A percentile compares a stretch with the other conserved stretches of the same genome.
Evolutionary conservation across 2,888 invertebrate genomes (phyloP).

Genomic region (Drosophila macrospina): DNA sequence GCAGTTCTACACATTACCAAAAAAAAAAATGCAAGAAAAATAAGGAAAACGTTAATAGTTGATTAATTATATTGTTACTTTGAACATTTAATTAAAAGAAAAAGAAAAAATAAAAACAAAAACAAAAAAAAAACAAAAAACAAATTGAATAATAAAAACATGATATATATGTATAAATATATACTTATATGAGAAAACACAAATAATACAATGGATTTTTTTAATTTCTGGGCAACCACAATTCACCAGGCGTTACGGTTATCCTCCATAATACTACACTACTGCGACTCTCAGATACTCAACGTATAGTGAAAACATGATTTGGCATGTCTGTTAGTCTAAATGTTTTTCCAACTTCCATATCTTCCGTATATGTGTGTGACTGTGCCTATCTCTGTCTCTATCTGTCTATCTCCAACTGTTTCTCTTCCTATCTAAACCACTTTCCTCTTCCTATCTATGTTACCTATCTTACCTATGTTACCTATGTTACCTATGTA

Average conservation of each 20-base stretch:
- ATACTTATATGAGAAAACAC: slow-evolving; percentile 76
- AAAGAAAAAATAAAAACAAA: slow-evolving; percentile 38
- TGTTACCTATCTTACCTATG: slow-evolving; percentile 8
- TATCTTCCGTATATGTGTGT: slow-evolving; percentile 58
- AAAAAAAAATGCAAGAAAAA: slow-evolving; percentile 52
- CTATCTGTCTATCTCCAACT: slow-evolving; percentile 39
- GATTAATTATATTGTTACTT: slow-evolving; percentile 84
- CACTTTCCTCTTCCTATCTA: slow-evolving; percentile 30
- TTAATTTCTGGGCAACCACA: slow-evolving; percentile 57
- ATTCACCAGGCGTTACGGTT: slow-evolving; percentile 28
- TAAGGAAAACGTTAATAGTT: slow-evolving; percentile 79
- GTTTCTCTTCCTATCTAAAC: slow-evolving; percentile 25
- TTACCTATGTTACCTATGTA: neutral
- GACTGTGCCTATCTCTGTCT: slow-evolving; percentile 47
- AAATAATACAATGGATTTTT: slow-evolving; percentile 71
- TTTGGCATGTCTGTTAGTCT: slow-evolving; percentile 77
- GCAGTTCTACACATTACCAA: slow-evolving; percentile 71
- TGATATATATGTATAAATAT: slow-evolving; percentile 72
- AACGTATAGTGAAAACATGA: slow-evolving; percentile 69
- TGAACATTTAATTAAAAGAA: slow-evolving; percentile 81
- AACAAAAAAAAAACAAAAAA: slow-evolving; percentile 56
- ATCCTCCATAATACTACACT: slow-evolving; percentile 42
- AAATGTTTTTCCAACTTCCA: slow-evolving; percentile 64
- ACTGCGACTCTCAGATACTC: slow-evolving; percentile 55
- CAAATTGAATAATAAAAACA: slow-evolving; percentile 57